These are phyloP conservation scores for Salvelinus sp. DNA, from an alignment of 2,113 vertebrate genomes.

Conservation along the genomic window DNA sequence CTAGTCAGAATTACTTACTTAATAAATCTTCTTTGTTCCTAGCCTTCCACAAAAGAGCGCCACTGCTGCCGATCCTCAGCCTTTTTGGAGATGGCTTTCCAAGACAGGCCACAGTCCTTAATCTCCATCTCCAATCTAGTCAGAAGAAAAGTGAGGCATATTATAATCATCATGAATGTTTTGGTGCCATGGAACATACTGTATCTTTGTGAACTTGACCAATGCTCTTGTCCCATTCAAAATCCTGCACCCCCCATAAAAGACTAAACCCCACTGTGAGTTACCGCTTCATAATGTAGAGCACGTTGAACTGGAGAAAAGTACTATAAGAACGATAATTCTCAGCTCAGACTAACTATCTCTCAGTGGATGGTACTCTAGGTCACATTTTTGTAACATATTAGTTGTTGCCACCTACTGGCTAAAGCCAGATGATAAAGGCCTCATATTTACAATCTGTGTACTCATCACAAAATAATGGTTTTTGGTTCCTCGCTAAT, in stretches of 20 bases:
- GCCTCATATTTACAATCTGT: background rate
- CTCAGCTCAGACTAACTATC: background rate
- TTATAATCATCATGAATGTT: no score
- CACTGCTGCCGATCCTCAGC: background rate
- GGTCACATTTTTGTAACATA: slow-evolving; percentile 38
- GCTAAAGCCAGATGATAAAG: slow-evolving; percentile 30
- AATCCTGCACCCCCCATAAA: no score
- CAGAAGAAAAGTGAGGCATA: no score
- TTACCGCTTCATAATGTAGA: no score
- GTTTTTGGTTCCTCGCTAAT: no score
- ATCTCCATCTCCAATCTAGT: background rate
- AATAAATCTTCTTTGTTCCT: background rate
- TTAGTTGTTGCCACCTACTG: slow-evolving; percentile 58
- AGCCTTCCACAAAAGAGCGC: background rate
- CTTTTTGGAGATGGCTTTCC: background rate
- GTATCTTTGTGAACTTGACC: no score
- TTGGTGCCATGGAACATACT: no score
- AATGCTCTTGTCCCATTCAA: no score
- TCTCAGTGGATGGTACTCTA: background rate
- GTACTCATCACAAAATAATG: background rate
- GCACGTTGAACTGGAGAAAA: no score
- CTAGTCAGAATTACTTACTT: no score
- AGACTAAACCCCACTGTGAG: no score
- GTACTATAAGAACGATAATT: background rate
- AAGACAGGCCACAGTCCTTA: background rate